A percentile compares a stretch with the other conserved stretches of the same genome.
Evolutionary conservation across 2,888 invertebrate species (phyloP).

Genomic region (Ganaspis brasiliensis): DNA sequence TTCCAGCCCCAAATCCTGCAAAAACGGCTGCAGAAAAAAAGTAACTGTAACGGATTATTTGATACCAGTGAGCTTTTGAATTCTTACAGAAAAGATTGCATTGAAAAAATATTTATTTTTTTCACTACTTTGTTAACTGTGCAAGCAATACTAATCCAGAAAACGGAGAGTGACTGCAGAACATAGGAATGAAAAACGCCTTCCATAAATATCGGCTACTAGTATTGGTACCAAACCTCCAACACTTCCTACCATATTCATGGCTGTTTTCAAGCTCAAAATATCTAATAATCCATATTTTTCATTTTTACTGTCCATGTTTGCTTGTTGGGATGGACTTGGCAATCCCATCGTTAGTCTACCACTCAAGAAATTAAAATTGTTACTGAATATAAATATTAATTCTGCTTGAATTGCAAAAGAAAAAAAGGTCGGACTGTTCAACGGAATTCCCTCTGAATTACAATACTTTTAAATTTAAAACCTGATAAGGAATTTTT

Average conservation of each 20-base stretch:
- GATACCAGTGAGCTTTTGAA: neutral
- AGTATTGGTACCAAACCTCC: constrained; percentile 63
- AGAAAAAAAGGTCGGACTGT: too few species aligned
- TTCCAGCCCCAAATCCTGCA: constrained; percentile 63
- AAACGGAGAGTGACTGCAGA: constrained; percentile 50
- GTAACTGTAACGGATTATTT: constrained; percentile 53
- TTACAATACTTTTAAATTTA: too few species aligned
- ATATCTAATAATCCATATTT: neutral
- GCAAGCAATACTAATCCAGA: constrained; percentile 47
- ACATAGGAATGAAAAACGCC: constrained; percentile 59
- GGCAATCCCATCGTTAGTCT: constrained; percentile 65
- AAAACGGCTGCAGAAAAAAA: constrained; percentile 57
- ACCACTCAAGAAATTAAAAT: too few species aligned
- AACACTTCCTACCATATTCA: constrained; percentile 63
- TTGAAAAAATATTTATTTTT: neutral
- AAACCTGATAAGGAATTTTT: too few species aligned
- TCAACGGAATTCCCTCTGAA: too few species aligned
- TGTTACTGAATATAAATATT: too few species aligned
- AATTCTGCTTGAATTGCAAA: too few species aligned
- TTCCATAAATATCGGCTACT: constrained; percentile 62
- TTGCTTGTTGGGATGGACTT: constrained; percentile 49
- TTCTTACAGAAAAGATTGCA: neutral
- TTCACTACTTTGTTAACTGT: constrained; percentile 49
- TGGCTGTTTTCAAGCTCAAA: constrained; percentile 2
- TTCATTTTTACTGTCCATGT: constrained; percentile 38